phyloP scores from a whole-genome alignment of 2,797 vertebrate species.

The Lemur catta region DNA sequence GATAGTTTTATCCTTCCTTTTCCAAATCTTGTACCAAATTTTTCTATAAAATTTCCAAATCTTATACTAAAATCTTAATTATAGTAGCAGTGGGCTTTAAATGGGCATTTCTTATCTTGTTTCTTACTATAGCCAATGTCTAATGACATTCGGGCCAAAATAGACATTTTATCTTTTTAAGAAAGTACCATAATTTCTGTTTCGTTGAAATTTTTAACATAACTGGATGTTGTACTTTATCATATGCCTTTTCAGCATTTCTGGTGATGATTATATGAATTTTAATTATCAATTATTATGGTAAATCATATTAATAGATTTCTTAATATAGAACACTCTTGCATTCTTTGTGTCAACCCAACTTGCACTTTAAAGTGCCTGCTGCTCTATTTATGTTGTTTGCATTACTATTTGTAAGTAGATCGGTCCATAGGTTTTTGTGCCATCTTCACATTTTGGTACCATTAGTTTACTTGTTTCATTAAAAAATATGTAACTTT shows the following conservation, averaged over 20 bases:
- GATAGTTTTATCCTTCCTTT: not conserved
- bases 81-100: not conserved
- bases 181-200: not conserved
- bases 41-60: too few species aligned
- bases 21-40: not conserved
- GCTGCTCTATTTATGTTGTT: slow-evolving; percentile 1
- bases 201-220: slow-evolving; percentile 10
- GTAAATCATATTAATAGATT: not conserved
- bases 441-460: not conserved
- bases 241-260: not conserved
- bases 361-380: not conserved
- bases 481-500: not conserved
- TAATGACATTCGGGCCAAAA: not conserved
- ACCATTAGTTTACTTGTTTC: not conserved
- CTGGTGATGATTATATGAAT: not conserved
- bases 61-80: not conserved
- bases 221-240: not conserved
- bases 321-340: not conserved
- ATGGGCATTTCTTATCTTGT: not conserved
- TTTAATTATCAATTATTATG: not conserved
- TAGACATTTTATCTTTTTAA: not conserved
- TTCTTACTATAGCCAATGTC: not conserved
- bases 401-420: not conserved
- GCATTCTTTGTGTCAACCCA: not conserved
- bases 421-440: not conserved